phyloP scores from a whole-genome alignment of 1,140 invertebrate species.

The Aricia agestis region DNA sequence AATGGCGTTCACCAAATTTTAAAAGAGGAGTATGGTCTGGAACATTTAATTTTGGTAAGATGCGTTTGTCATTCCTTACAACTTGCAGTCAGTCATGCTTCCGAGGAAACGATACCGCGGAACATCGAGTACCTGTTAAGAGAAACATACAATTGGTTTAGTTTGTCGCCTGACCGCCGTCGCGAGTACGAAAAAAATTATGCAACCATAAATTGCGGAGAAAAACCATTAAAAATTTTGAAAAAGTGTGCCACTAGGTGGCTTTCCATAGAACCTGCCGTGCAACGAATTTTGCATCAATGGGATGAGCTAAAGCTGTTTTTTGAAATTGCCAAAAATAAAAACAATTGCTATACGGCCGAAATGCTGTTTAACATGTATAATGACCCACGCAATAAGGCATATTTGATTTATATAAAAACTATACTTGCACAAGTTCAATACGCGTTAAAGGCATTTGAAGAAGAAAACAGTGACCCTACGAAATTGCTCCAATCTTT shows the following conservation, averaged over 20 bases:
- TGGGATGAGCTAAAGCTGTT: no score
- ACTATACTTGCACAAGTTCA: conserved; percentile 17
- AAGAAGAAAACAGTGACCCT: conserved; percentile 16
- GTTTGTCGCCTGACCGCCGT: conserved; percentile 9
- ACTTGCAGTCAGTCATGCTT: conserved; percentile 12
- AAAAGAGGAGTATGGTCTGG: conserved; percentile 1
- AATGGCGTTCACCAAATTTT: background rate
- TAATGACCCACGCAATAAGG: background rate
- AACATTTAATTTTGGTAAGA: conserved; percentile 15
- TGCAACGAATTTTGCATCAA: no score
- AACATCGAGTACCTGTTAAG: conserved; percentile 13
- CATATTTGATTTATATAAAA: conserved; percentile 17
- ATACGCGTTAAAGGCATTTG: conserved; percentile 17
- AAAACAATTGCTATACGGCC: no score
- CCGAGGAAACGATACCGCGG: conserved; percentile 6
- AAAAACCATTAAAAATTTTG: no score
- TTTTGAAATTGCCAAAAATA: no score
- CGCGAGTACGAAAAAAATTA: background rate
- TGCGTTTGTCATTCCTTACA: conserved; percentile 17
- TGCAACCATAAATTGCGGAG: no score
- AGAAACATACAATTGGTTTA: conserved; percentile 19
- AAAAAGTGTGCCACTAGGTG: no score
- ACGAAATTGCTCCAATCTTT: conserved; percentile 16
- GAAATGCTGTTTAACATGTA: background rate
- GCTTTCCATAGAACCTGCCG: no score